Percentiles rank a stretch among this genome's conserved stretches.
phyloP scores from a whole-genome alignment of 2,113 vertebrate genomes.

The Panthera tigris region DNA sequence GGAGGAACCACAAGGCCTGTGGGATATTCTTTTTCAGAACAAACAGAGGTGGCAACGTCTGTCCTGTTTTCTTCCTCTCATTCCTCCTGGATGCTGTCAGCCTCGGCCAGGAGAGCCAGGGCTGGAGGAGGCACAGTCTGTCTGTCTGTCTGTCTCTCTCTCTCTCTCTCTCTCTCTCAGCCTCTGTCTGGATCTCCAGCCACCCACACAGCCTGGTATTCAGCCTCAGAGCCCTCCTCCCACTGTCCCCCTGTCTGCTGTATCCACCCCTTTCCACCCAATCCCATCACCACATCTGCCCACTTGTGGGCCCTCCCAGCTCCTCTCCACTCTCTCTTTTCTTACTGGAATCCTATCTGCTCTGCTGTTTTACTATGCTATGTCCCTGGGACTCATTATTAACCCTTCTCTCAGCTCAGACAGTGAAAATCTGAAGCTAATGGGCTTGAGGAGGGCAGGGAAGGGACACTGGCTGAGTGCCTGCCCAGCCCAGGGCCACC shows the following conservation, averaged over 20 bases:
- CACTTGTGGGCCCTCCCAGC: not conserved
- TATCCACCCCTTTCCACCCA: not conserved
- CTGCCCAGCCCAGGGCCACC: not conserved
- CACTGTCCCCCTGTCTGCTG: not conserved
- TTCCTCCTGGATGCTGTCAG: slow-evolving; percentile 23
- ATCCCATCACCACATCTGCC: not conserved
- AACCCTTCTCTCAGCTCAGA: not conserved
- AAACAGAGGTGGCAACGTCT: not conserved
- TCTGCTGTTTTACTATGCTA: not conserved
- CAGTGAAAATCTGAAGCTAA: not conserved
- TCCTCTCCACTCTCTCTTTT: not conserved
- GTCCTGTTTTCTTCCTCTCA: slow-evolving; percentile 1
- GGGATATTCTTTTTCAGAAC: not conserved
- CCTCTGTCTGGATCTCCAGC: not conserved
- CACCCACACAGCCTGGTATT: not conserved
- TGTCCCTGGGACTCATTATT: not conserved
- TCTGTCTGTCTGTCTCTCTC: not conserved
- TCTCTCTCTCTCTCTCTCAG: not conserved
- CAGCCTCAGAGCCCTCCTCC: not conserved
- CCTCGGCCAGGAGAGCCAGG: not conserved
- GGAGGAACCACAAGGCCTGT: not conserved
- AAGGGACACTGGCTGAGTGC: not conserved
- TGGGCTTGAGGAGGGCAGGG: not conserved
- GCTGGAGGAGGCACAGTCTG: slow-evolving; percentile 60
- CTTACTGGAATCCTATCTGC: not conserved